Conservation (phyloP, 2,888 invertebrate species). For the Euplexia lucipara region DNA sequence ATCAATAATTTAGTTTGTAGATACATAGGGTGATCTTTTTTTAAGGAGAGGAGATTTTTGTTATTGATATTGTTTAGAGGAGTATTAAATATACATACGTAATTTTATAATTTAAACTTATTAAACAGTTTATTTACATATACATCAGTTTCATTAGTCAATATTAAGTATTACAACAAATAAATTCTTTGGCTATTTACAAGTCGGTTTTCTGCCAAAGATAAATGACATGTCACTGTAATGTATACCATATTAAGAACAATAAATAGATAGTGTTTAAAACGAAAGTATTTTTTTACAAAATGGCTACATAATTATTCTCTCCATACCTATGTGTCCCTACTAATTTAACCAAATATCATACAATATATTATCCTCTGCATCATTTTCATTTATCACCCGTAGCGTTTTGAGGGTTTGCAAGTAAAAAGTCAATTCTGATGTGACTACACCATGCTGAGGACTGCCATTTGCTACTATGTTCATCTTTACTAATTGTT, state of each 20-base stretch:
- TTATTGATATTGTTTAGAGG: no score
- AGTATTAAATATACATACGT: constrained; percentile 12
- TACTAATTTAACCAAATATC: constrained; percentile 95
- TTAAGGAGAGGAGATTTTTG: no score
- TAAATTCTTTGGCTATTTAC: constrained; percentile 49
- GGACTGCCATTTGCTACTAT: constrained; percentile 99
- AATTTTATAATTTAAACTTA: constrained; percentile 47
- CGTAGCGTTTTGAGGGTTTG: constrained; percentile 96
- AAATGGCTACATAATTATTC: constrained; percentile 58
- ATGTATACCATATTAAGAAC: constrained; percentile 25
- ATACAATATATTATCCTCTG: constrained; percentile 94
- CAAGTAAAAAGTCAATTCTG: constrained; percentile 97
- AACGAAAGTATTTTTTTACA: constrained; percentile 46
- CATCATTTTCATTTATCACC: constrained; percentile 94
- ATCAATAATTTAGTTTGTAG: no score
- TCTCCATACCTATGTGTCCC: constrained; percentile 38
- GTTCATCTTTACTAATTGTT: constrained; percentile 96
- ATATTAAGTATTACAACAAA: constrained; percentile 39
- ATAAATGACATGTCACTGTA: constrained; percentile 18
- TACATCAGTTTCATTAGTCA: constrained; percentile 40
- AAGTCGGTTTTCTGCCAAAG: constrained; percentile 48
- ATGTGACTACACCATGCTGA: constrained; percentile 98
- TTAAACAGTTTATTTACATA: constrained; percentile 57
- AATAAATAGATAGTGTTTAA: constrained; percentile 49
- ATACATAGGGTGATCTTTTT: not conserved